Base-by-base conservation (phyloP, 2,113 vertebrate genomes). In the Amblyornis subalaris region DNA sequence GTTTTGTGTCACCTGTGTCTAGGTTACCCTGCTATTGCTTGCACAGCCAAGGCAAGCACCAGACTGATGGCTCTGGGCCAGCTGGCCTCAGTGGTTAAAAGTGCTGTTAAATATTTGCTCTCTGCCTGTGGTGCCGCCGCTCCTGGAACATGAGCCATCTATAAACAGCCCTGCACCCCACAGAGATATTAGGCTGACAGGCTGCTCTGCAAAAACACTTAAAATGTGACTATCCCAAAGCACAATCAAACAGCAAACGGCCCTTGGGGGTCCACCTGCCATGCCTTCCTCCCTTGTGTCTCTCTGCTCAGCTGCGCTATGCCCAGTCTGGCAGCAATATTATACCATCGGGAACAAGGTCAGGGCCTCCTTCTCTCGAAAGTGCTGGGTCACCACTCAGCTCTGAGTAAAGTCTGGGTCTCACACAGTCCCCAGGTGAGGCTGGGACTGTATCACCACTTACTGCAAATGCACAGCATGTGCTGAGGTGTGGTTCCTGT, bases 91-190 rank as follows among this genome's bases (percentile, higher is more conserved):
- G 35, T 48, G 83, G 76, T 71, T 88, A 44, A n/a, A 95, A 89
- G 70, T 35, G 80, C 70, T 92, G 89, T 90, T 89, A 95, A 93
- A 82, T 95, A 96, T 92, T 81, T 94, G 94, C 86, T 88, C 55
- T 92, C 51, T 58, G 86, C 70, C 83, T 75, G 69, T 53, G 86
- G 64, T 93, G 93, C 89, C 53, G 66, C 31, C 0, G 23, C 48
- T 92, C 51, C 76, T 65, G 57, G 85, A 94, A 76, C 2, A 2
- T 11, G 40, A 88, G 69, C 83, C 53, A 58, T 90, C 69, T 74
- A 81, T 60, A 66, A 92, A 77, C 83, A 90, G 55, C 65, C 64
- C 36, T 75, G 40, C 62, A 75, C 50, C 55, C 89, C 55, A 76
- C 2, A 5, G 91, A 91, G 91, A 77, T 33, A 38, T 82, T 54